Base-by-base conservation (phyloP, 2,113 vertebrate species). In the Fulmarus glacialis region DNA sequence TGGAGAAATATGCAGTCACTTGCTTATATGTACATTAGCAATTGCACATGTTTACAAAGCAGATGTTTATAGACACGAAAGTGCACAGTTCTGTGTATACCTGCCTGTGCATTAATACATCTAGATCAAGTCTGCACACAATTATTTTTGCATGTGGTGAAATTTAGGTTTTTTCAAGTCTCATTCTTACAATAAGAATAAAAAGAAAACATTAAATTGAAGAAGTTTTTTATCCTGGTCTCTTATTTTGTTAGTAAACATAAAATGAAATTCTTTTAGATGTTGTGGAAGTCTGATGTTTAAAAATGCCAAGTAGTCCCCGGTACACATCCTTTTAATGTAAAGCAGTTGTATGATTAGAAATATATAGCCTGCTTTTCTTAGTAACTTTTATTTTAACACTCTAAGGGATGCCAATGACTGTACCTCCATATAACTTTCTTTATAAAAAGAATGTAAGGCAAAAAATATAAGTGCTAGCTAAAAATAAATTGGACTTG, bases 401-500 rank as follows among this genome's bases (percentile, higher is more conserved):
- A 64, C 29, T 63, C 21, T 26, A 21, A 93, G 73, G 71, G 27
- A 17, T 4, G 13, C 52, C 30, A 83, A 27, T 23, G 36, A 50
- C 12, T 68, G 23, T 56, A 79, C 34, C 13, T 58, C 73, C 45
- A 72, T 29, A 38, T 34, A 84, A 70, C 18, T 84, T 73, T 50
- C 42, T 62, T 87, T 48, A 53, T 50, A 47, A 73, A 94, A 82
- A 29, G 34, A 89, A 89, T 47, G 9, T 53, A 94, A 92, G 24
- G 73, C 64, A 96, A 89, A 92, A 78, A 89, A 94, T 79, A 40
- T 29, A 85, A 80, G 24, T 73, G 22, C 8, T 70, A 70, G 62
- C 87, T 96, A 87, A 96, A 96, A 94, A 97, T 96, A 94, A 81
- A 70, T 24, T 36, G 4, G 52, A 60, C 32, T 93, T 75, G 38